phyloP scores from a whole-genome alignment of 2,888 invertebrate genomes.

The Clitarchus hookeri region DNA sequence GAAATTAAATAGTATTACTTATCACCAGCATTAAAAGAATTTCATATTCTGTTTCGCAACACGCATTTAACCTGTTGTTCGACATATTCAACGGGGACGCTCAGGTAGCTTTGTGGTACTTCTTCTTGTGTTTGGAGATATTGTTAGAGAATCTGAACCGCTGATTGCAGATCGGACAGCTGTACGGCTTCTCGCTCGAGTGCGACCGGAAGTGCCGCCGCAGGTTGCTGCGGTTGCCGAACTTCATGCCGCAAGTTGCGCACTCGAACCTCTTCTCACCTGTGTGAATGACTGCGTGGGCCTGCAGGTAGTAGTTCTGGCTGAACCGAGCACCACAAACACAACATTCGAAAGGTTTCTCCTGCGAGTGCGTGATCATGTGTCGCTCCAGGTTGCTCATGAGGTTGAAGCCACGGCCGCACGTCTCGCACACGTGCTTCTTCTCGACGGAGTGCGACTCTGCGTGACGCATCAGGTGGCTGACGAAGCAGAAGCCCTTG shows the following conservation, averaged over 20 bases:
- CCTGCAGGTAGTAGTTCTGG: not conserved
- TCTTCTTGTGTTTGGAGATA: slow-evolving; percentile 5
- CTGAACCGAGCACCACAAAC: not conserved
- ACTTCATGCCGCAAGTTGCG: not conserved
- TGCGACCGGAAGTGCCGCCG: not conserved
- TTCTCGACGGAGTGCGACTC: not conserved
- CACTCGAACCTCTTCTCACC: not conserved
- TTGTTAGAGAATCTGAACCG: not conserved
- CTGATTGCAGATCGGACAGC: not conserved
- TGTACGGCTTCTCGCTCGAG: not conserved
- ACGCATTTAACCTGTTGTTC: no score
- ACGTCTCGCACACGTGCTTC: slow-evolving; percentile 7
- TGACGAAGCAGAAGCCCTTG: not conserved
- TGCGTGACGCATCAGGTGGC: not conserved
- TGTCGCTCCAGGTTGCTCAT: not conserved
- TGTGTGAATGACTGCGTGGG: not conserved
- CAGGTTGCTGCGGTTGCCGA: not conserved
- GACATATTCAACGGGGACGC: not conserved
- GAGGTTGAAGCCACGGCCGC: not conserved
- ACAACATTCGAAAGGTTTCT: not conserved
- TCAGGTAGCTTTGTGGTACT: not conserved
- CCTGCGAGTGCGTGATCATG: not conserved
- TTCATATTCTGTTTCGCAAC: no score
- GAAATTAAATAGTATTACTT: no score
- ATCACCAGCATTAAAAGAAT: no score